A percentile compares a stretch with the other conserved stretches of the same genome.
Evolutionary conservation across 2,113 vertebrate species (phyloP).

Genomic region (Spea multiplicata): DNA sequence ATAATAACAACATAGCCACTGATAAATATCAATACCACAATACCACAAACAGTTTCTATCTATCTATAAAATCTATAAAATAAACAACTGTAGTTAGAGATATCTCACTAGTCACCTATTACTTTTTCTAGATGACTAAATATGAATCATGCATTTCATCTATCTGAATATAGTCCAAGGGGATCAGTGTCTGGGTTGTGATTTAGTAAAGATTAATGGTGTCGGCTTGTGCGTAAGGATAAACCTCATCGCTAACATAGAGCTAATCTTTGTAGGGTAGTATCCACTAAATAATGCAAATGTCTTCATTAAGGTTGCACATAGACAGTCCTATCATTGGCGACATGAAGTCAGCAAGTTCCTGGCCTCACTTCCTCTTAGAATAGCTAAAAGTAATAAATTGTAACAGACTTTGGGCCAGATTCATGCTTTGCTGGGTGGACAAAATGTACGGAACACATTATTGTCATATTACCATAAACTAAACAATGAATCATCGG

Average conservation of each 20-base stretch:
- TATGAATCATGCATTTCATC: constrained; percentile 43
- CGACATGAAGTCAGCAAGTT: constrained; percentile 42
- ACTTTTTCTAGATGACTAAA: constrained; percentile 37
- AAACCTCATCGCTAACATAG: constrained; percentile 37
- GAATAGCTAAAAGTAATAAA: constrained; percentile 9
- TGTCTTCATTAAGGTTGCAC: constrained; percentile 43
- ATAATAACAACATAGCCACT: too few species aligned
- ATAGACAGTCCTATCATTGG: constrained; percentile 21
- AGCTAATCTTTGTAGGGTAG: constrained; percentile 33
- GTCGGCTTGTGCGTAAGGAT: constrained; percentile 16
- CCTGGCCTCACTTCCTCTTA: constrained; percentile 24
- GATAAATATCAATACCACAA: too few species aligned
- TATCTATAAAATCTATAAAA: constrained; percentile 18
- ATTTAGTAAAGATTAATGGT: constrained; percentile 43
- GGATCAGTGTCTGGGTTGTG: constrained; percentile 43
- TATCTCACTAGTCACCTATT: constrained; percentile 39
- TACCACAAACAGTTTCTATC: constrained; percentile 4
- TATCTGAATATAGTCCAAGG: constrained; percentile 39
- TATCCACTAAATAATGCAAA: constrained; percentile 46
- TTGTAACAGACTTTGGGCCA: background rate
- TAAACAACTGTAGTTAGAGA: constrained; percentile 32
- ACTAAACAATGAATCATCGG: constrained; percentile 15
- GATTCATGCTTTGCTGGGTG: constrained; percentile 2
- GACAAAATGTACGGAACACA: constrained; percentile 15
- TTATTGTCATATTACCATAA: constrained; percentile 24